Evolutionary conservation across 1,140 invertebrate genomes (phyloP).

Genomic region (Eufriesea mexicana): DNA sequence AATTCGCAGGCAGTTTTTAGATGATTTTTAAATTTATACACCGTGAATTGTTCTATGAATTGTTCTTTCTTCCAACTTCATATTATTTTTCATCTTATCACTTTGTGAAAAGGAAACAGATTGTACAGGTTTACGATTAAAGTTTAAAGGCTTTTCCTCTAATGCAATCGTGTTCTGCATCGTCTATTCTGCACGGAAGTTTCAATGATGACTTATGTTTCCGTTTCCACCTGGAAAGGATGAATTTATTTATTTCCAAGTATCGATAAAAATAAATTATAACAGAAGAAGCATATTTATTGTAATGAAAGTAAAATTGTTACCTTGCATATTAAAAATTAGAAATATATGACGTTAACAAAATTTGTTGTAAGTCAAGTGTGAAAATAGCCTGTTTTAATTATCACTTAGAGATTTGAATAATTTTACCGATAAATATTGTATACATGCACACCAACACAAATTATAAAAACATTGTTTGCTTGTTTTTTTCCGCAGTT

Average conservation of each 20-base stretch:
- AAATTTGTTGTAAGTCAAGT: neutral
- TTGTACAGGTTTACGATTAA: neutral
- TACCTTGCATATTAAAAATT: neutral
- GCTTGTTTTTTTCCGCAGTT: neutral
- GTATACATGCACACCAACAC: too few species aligned
- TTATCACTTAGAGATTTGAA: too few species aligned
- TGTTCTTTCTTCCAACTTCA: too few species aligned
- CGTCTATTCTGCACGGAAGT: conserved; percentile 25
- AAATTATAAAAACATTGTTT: neutral
- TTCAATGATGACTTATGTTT: conserved; percentile 36
- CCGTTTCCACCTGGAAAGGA: conserved; percentile 34
- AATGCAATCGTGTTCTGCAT: conserved; percentile 44
- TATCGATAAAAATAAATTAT: neutral
- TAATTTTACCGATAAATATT: neutral
- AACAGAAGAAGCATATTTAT: neutral
- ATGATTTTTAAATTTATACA: too few species aligned
- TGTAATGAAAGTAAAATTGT: neutral
- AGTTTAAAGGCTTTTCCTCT: neutral
- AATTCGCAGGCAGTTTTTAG: too few species aligned
- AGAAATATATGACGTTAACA: neutral
- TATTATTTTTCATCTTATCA: neutral
- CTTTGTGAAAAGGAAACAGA: neutral
- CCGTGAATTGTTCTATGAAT: neutral
- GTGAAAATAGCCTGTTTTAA: neutral
- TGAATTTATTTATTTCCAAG: neutral